These are phyloP conservation scores for Whitmania pigra DNA, from an alignment of 1,140 invertebrate species.

Conservation along the genomic window DNA sequence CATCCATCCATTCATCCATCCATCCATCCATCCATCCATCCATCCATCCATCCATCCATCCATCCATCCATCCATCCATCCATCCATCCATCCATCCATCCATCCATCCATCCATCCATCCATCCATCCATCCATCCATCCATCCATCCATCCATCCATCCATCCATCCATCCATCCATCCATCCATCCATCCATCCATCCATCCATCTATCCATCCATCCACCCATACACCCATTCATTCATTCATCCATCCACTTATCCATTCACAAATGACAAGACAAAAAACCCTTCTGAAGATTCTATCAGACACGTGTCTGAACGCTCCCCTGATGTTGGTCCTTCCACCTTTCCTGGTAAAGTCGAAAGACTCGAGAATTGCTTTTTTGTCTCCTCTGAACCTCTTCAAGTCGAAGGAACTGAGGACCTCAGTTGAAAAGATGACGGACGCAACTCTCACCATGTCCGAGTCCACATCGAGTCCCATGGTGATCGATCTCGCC, in stretches of 20 bases:
- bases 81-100: too few species aligned
- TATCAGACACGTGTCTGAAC: neutral
- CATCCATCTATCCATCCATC: too few species aligned
- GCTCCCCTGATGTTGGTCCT: slow-evolving; percentile 8
- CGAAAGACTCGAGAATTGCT: neutral
- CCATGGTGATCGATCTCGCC: neutral
- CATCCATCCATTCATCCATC: too few species aligned
- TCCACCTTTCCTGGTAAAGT: slow-evolving; percentile 7
- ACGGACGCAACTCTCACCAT: neutral
- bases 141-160: too few species aligned
- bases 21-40: too few species aligned
- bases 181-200: too few species aligned
- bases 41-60: too few species aligned
- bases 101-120: too few species aligned
- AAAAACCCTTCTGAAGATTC: neutral
- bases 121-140: too few species aligned
- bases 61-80: too few species aligned
- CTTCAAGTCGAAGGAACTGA: neutral
- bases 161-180: too few species aligned
- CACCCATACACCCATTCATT: too few species aligned
- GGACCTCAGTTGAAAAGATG: neutral
- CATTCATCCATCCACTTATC: neutral
- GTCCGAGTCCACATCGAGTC: slow-evolving; percentile 12
- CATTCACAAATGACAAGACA: neutral
- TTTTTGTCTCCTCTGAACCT: slow-evolving; percentile 3